Evolutionary conservation across 1,140 invertebrate genomes (phyloP), one percentile per base, ranked within the genome.

Genomic region (Odontomachus brunneus): DNA sequence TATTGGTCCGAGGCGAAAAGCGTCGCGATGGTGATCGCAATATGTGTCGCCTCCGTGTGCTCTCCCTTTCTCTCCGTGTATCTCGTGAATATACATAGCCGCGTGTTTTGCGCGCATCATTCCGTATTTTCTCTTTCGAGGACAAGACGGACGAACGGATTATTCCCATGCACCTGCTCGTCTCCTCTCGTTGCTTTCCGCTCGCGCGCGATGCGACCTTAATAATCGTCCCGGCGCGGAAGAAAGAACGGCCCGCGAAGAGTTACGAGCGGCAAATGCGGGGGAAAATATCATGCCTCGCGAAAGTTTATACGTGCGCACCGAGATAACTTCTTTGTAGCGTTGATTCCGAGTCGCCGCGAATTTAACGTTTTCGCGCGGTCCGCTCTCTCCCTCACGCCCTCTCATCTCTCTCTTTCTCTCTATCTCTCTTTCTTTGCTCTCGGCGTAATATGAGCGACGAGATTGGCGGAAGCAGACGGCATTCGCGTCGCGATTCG

Each of bases 281-380:
- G n/a, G 29, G 29, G 29, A 33, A 3, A 33, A 33, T 33, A 33
- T 33, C 29, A 33, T 33, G 2, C 29, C 29, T 33, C 29, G 29
- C 29, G 29, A 2, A 33, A 33, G 29, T 5, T 33, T 33, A 33
- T 33, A 33, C 29, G 29, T 3, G 29, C n/a, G 15, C 22, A 44
- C n/a, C 26, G 22, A 29, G 74, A 69, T 69, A 51, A 80, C 66
- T 84, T 80, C 66, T 84, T 80, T 55, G 38, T 60, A 44, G 12
- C 17, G 24, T 29, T n/a, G n/a, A n/a, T n/a, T 3, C 22, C 57
- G 59, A 17, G 65, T 75, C 26, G 78, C 65, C 82, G 65, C 65
- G 22, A 57, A 84, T 87, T 83, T 86, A 83, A 85, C 71, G 17
- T 19, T 0, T 5, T 33, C 22, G n/a, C 22, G n/a, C 62, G 12